Conservation (phyloP, 2,797 vertebrate genomes). For the Glossophaga mutica region DNA sequence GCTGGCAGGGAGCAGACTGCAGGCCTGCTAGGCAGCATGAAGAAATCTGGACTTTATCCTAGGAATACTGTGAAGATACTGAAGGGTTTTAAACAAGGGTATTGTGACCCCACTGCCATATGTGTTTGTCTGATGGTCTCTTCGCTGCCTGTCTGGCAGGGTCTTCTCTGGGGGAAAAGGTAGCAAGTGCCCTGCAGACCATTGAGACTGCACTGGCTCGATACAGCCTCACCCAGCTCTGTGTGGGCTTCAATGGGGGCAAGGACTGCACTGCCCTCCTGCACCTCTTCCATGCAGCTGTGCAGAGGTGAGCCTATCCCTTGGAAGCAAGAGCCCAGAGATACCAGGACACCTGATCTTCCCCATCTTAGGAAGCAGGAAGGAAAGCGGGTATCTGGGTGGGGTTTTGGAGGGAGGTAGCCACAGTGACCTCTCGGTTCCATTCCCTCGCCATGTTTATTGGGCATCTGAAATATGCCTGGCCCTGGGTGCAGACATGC, state of each 20-base stretch:
- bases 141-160: slow-evolving; percentile 79
- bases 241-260: slow-evolving; percentile 96
- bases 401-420: background rate
- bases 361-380: background rate
- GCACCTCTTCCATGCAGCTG: slow-evolving; percentile 91
- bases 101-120: background rate
- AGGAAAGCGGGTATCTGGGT: background rate
- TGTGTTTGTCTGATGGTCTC: background rate
- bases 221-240: slow-evolving; percentile 87
- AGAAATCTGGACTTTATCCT: background rate
- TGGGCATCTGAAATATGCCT: background rate
- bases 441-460: background rate
- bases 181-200: slow-evolving; percentile 86
- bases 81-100: background rate
- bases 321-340: background rate
- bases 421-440: background rate
- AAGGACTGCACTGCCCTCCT: slow-evolving; percentile 97
- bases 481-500: background rate
- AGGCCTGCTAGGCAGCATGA: background rate
- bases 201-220: slow-evolving; percentile 89
- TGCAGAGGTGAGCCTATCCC: slow-evolving; percentile 86
- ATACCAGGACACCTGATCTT: background rate
- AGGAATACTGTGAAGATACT: background rate
- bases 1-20: no score
- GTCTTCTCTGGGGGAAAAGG: slow-evolving; percentile 88